Percentiles rank a stretch among this genome's conserved stretches.
Conservation (phyloP, 2,113 vertebrate species). For the Panthera tigris region DNA sequence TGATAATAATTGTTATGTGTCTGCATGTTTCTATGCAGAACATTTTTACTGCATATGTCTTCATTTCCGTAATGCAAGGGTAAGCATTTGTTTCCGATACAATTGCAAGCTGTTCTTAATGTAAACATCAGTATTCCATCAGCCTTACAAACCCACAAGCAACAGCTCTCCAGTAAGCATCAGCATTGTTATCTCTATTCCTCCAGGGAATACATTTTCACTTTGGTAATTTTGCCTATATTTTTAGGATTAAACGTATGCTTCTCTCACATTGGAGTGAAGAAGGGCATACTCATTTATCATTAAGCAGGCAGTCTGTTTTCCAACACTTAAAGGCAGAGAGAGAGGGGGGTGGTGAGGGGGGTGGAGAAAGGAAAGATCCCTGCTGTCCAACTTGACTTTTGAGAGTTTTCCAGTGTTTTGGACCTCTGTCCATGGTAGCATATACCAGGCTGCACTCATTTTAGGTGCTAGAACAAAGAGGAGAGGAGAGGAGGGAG, state of each 20-base stretch:
- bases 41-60: slow-evolving; percentile 46
- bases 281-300: not conserved
- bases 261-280: slow-evolving; percentile 20
- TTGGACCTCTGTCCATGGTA: not conserved
- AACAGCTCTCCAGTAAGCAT: slow-evolving; percentile 19
- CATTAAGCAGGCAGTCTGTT: slow-evolving; percentile 32
- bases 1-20: slow-evolving; percentile 47
- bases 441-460: not conserved
- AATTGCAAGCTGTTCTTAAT: slow-evolving; percentile 53
- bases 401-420: not conserved
- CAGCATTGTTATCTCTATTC: slow-evolving; percentile 45
- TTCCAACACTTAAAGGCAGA: not conserved
- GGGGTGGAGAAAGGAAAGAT: not conserved
- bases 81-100: slow-evolving; percentile 62
- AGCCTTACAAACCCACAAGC: slow-evolving; percentile 37
- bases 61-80: slow-evolving; percentile 44
- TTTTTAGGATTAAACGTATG: slow-evolving; percentile 72
- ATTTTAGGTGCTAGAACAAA: not conserved
- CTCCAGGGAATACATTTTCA: slow-evolving; percentile 64
- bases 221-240: slow-evolving; percentile 55
- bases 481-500: not conserved
- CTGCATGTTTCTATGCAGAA: slow-evolving; percentile 21
- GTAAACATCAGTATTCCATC: slow-evolving; percentile 65
- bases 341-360: not conserved
- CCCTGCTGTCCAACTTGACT: not conserved